Percentiles rank a stretch among this genome's conserved stretches.
These are phyloP conservation scores for Myotis findleyi DNA, from an alignment of 2,797 vertebrate species.

Conservation along the genomic window DNA sequence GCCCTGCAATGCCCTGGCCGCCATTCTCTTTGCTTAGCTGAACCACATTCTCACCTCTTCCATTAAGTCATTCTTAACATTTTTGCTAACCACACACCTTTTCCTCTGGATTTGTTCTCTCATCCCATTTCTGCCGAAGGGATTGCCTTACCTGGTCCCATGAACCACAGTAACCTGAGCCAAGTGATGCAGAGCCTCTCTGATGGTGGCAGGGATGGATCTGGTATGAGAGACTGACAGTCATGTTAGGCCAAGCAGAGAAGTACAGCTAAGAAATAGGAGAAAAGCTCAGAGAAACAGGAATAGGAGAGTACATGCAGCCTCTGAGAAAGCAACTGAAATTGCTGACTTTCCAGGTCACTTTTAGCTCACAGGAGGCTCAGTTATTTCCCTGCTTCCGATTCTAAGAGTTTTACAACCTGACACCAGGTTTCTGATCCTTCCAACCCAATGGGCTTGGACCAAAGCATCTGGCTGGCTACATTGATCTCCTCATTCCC, in stretches of 20 bases:
- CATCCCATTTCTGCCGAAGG: neutral
- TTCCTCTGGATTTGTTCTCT: neutral
- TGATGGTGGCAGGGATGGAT: neutral
- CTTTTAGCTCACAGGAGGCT: neutral
- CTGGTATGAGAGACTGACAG: neutral
- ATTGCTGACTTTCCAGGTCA: neutral
- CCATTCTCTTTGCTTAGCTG: neutral
- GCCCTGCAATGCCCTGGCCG: neutral
- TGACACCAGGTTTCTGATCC: neutral
- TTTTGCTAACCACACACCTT: neutral
- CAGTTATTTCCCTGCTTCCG: neutral
- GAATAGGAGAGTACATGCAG: neutral
- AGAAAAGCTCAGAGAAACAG: neutral
- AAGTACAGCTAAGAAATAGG: neutral
- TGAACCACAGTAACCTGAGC: neutral
- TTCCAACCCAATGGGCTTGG: neutral
- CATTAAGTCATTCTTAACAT: neutral
- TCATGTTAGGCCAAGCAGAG: neutral
- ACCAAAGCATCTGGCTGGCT: neutral
- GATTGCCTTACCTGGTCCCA: neutral
- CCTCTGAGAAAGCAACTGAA: neutral
- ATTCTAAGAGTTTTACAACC: neutral
- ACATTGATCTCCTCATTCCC: neutral
- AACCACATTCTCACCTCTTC: neutral
- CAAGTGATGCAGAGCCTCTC: neutral